Conservation (phyloP, 2,113 vertebrate species). For the Cnemophilus loriae region DNA sequence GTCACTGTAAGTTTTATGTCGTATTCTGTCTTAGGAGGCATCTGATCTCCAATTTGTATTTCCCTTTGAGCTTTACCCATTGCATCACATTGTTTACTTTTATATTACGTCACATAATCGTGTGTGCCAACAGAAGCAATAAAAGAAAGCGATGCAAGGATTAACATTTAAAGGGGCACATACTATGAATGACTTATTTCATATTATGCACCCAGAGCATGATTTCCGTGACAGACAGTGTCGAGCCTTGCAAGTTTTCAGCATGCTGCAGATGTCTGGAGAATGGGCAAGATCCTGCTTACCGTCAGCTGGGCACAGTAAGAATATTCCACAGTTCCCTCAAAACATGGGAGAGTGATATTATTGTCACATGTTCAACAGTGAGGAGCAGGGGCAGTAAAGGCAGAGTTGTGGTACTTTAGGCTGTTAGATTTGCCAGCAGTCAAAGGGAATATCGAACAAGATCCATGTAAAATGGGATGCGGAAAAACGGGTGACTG, state of each 20-base stretch:
- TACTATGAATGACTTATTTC: background rate
- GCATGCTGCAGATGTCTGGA: background rate
- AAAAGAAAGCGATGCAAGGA: background rate
- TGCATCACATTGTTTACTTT: slow-evolving; percentile 8
- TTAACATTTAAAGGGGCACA: slow-evolving; percentile 17
- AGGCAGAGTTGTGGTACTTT: background rate
- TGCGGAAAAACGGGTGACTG: background rate
- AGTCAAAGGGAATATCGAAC: background rate
- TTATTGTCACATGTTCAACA: background rate
- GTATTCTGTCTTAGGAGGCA: background rate
- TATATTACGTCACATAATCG: background rate
- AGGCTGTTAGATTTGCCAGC: background rate
- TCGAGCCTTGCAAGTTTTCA: background rate
- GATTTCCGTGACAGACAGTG: background rate
- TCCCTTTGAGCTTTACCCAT: background rate
- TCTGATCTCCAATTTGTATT: background rate
- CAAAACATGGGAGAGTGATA: background rate
- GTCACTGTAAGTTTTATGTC: background rate
- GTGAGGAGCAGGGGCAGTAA: background rate
- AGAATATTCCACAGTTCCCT: background rate
- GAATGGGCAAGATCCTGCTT: background rate
- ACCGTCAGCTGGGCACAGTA: background rate
- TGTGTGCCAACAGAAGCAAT: background rate
- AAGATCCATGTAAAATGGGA: background rate
- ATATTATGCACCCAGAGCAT: background rate